These are phyloP conservation scores for Caenorhabditis sp. DNA, from an alignment of 2,888 invertebrate genomes.

Conservation along the genomic window DNA sequence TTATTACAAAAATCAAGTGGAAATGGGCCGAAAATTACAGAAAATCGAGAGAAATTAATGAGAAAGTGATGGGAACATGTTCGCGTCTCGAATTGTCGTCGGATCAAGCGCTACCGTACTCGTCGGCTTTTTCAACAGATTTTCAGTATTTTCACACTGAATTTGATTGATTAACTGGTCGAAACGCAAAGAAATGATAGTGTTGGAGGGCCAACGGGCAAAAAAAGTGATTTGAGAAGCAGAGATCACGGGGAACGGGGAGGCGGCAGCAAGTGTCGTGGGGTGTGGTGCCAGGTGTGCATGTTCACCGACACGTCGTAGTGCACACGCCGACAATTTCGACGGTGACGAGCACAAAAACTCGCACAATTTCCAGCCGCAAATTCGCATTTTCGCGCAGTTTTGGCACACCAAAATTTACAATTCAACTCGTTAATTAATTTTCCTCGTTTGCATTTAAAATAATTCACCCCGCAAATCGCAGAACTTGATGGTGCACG, in stretches of 20 bases:
- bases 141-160: not conserved
- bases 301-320: not conserved
- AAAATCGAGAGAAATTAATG: no score
- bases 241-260: conserved; percentile 17
- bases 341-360: no score
- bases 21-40: no score
- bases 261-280: conserved; percentile 19
- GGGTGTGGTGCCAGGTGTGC: not conserved
- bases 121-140: conserved; percentile 16
- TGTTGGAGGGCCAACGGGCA: conserved; percentile 16
- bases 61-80: no score
- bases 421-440: not conserved
- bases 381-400: no score
- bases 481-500: conserved; percentile 58
- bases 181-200: not conserved
- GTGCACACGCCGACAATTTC: not conserved
- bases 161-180: not conserved
- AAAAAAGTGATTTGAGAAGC: not conserved
- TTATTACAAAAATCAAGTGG: no score
- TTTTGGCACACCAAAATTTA: no score
- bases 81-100: no score
- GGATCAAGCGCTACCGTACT: no score
- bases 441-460: not conserved
- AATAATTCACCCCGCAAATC: no score
- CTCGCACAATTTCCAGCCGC: no score